These are phyloP conservation scores for Actinostola sp. DNA, from an alignment of 92 coral and sea anemone species.

Conservation along the genomic window DNA sequence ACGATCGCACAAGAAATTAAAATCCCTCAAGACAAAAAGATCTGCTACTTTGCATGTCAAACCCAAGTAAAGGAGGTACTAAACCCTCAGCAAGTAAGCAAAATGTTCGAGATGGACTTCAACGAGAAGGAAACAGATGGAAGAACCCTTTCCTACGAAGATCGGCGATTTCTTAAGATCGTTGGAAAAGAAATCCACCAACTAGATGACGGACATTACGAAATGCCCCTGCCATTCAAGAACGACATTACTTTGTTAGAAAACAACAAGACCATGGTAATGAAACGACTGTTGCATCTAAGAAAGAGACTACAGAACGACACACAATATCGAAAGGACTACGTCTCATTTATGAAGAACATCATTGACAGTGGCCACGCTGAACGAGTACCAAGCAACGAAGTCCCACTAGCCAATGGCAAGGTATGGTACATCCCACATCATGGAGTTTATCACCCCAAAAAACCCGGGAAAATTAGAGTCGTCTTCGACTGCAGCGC, in stretches of 20 bases:
- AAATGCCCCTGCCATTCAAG: slow-evolving; percentile 28
- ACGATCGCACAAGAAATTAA: slow-evolving; percentile 4
- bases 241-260: background rate
- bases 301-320: slow-evolving; percentile 30
- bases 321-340: slow-evolving; percentile 25
- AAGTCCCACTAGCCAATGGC: background rate
- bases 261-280: slow-evolving; percentile 29
- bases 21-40: background rate
- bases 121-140: slow-evolving; percentile 17
- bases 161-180: slow-evolving; percentile 24
- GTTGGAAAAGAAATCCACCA: slow-evolving; percentile 23
- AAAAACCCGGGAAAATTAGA: background rate
- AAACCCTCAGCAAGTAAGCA: slow-evolving; percentile 1
- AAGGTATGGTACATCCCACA: slow-evolving; percentile 15
- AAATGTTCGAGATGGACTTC: slow-evolving; percentile 46
- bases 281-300: slow-evolving; percentile 38
- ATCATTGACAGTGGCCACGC: too few relatives aligned
- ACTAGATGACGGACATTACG: too few relatives aligned
- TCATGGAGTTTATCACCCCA: slow-evolving; percentile 10
- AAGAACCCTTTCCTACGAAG: slow-evolving; percentile 30
- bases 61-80: slow-evolving; percentile 23
- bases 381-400: background rate
- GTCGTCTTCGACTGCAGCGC: slow-evolving; percentile 10
- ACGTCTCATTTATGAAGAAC: too few relatives aligned
- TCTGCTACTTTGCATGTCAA: slow-evolving; percentile 12